These are phyloP conservation scores for Flexamia atlantica DNA, from an alignment of 2,888 invertebrate genomes.

Conservation along the genomic window DNA sequence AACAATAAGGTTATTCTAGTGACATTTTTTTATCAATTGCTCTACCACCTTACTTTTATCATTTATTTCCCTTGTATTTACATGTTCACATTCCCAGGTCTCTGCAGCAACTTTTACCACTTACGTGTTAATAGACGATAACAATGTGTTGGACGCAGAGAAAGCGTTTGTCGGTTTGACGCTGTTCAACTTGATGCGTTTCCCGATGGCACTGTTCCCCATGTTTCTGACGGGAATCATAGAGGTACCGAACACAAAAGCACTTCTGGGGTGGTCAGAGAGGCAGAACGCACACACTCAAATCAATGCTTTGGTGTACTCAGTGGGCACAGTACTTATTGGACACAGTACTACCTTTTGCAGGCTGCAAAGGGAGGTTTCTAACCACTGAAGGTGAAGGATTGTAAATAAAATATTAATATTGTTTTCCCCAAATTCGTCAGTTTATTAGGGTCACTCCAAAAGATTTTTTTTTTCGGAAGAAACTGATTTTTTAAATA, in stretches of 20 bases:
- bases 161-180: slow-evolving; percentile 97
- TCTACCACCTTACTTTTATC: no score
- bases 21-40: no score
- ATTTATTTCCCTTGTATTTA: slow-evolving; percentile 14
- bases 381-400: no score
- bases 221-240: slow-evolving; percentile 78
- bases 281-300: neutral
- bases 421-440: no score
- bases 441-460: no score
- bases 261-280: neutral
- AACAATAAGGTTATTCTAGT: no score
- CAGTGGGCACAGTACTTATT: neutral
- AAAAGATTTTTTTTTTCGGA: no score
- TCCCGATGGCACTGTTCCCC: slow-evolving; percentile 96
- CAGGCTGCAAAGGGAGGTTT: no score
- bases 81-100: slow-evolving; percentile 72
- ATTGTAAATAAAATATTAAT: no score
- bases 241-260: slow-evolving; percentile 30
- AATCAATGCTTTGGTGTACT: neutral
- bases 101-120: slow-evolving; percentile 91
- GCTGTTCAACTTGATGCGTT: slow-evolving; percentile 97
- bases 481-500: no score
- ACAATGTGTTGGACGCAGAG: slow-evolving; percentile 90
- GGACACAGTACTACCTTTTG: no score
- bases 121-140: slow-evolving; percentile 90